phyloP scores from a whole-genome alignment of 2,113 vertebrate species.

The Osmerus mordax region DNA sequence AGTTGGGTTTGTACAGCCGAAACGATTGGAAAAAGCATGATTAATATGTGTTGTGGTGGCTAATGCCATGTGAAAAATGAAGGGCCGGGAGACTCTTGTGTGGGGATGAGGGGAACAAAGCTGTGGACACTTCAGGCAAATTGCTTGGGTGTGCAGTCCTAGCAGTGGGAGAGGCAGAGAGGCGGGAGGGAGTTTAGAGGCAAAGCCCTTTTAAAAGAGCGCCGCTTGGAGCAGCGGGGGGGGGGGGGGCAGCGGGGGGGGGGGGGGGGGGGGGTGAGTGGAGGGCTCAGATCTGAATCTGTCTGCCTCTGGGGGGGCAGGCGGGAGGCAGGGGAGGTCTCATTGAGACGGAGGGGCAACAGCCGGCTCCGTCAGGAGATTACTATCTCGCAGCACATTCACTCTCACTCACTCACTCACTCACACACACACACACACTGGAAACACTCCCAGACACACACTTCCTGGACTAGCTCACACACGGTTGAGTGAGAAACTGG shows the following conservation, averaged over 20 bases:
- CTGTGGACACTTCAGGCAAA: constrained; percentile 37
- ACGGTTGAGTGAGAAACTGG: constrained; percentile 18
- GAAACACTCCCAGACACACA: constrained; percentile 28
- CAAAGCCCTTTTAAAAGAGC: constrained; percentile 47
- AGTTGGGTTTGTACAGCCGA: constrained; percentile 38
- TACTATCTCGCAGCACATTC: constrained; percentile 49
- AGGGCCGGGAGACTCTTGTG: constrained; percentile 23
- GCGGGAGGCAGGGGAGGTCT: constrained; percentile 40
- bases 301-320: constrained; percentile 45
- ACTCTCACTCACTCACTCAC: constrained; percentile 5
- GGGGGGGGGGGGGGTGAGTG: constrained; percentile 26
- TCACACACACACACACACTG: background rate
- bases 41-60: constrained; percentile 18
- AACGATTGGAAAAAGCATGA: constrained; percentile 34
- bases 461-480: background rate
- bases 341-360: constrained; percentile 41
- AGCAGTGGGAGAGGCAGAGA: constrained; percentile 9
- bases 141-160: constrained; percentile 32
- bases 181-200: constrained; percentile 27
- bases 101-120: constrained; percentile 33
- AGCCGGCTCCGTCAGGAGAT: constrained; percentile 59
- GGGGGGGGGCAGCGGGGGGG: constrained; percentile 2
- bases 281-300: constrained; percentile 62
- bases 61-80: constrained; percentile 32
- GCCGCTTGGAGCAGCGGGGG: constrained; percentile 32